A percentile compares a stretch with the other conserved stretches of the same genome.
Conservation (phyloP, 2,797 vertebrate species). For the Melanotaenia trifasciata region DNA sequence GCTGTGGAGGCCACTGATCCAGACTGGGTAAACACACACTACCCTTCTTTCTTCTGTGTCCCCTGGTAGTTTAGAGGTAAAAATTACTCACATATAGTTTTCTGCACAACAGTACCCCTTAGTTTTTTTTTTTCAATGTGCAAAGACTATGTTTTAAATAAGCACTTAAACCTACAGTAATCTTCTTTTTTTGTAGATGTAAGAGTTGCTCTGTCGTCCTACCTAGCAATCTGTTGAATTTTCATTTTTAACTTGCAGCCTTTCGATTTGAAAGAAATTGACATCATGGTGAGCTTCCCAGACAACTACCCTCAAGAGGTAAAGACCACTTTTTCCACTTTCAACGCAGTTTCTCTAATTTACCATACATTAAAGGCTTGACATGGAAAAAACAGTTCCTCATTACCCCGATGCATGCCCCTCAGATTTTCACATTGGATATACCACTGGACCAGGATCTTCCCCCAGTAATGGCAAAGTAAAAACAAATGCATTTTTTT, state of each 20-base stretch:
- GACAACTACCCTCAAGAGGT: slow-evolving; percentile 86
- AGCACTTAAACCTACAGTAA: slow-evolving; percentile 8
- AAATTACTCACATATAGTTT: not conserved
- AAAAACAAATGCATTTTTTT: slow-evolving; percentile 20
- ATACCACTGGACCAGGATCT: slow-evolving; percentile 86
- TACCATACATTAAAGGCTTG: not conserved
- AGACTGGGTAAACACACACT: slow-evolving; percentile 82
- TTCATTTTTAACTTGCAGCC: slow-evolving; percentile 74
- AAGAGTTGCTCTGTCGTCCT: not conserved
- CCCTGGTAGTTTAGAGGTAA: not conserved
- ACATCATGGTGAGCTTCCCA: slow-evolving; percentile 88
- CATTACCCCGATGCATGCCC: slow-evolving; percentile 8
- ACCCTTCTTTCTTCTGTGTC: not conserved
- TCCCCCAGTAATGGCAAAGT: slow-evolving; percentile 85
- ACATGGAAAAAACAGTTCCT: not conserved
- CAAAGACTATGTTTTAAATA: slow-evolving; percentile 5
- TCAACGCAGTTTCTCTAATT: not conserved
- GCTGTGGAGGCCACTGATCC: slow-evolving; percentile 84
- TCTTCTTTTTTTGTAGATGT: not conserved
- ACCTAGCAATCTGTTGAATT: slow-evolving; percentile 25
- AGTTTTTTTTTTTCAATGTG: not conserved
- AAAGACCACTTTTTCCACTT: slow-evolving; percentile 26
- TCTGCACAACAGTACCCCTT: not conserved
- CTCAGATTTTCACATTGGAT: slow-evolving; percentile 84
- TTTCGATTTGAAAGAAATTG: slow-evolving; percentile 86